Evolutionary conservation across 2,888 invertebrate species (phyloP), one percentile per base, ranked within the genome.

Genomic region (Tetheella fluctuosa): DNA sequence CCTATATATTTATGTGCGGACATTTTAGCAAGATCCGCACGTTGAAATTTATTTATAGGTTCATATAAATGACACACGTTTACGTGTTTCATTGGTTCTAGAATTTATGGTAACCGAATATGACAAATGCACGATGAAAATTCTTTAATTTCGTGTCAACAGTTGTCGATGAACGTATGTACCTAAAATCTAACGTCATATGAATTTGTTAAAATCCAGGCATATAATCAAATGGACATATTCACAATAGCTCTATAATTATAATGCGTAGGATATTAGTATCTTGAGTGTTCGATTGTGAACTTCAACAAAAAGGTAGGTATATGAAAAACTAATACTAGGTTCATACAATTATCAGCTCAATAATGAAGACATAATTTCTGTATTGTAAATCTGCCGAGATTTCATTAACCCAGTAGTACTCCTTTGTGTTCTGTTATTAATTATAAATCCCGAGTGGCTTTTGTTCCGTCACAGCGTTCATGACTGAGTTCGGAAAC

Each of bases 21-120:
- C 85, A 76, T 86, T 88, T 89, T 85, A 84, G 88, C 87, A 81
- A 82, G 81, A 84, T 81, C 81, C 79, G 81, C 80, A 84, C 81
- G 80, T 88, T 83, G 79, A 84, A 86, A 86, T 86, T 84, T 89
- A 89, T 90, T 89, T 90, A 89, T 88, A 75, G 84, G 77, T 80
- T 79, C 84, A 80, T 80, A 84, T 82, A 84, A 84, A 80, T 84
- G 87, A 84, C 83, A 80, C 74, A 74, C 80, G 82, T 76, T 84
- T 79, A 81, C 81, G 68, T 83, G 81, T 84, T 79, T 81, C 85
- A 84, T 82, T 85, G 83, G 79, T 70, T 71, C 64, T 63, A 69
- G 67, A 77, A 86, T 86, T 84, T 85, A 84, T 83, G 72, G 67
- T 61, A 62, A 59, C 65, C 67, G 62, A 63, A 76, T 71, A 78